Percentiles rank a stretch among this genome's conserved stretches.
phyloP scores from a whole-genome alignment of 2,113 vertebrate genomes.

The Bolborhynchus lineola region DNA sequence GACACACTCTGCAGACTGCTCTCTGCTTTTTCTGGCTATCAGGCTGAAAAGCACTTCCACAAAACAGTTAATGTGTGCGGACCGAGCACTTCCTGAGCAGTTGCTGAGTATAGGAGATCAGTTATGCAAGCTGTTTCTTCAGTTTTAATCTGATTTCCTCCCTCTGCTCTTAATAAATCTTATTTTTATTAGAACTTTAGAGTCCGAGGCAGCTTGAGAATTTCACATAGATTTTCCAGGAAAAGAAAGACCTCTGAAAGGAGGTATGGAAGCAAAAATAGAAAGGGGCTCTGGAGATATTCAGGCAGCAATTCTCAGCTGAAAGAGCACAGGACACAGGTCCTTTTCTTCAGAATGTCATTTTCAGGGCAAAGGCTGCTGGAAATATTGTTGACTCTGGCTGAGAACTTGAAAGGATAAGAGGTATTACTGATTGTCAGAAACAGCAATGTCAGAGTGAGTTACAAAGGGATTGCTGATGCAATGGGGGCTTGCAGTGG shows the following conservation, averaged over 20 bases:
- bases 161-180: slow-evolving; percentile 53
- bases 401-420: not conserved
- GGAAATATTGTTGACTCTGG: not conserved
- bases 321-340: not conserved
- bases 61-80: not conserved
- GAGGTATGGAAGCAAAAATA: not conserved
- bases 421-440: not conserved
- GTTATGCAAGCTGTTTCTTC: slow-evolving; percentile 41
- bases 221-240: slow-evolving; percentile 26
- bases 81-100: not conserved
- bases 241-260: slow-evolving; percentile 1
- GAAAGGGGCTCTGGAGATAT: not conserved
- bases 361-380: not conserved
- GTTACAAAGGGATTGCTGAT: not conserved
- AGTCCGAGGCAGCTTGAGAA: slow-evolving; percentile 30
- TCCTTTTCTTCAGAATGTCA: not conserved
- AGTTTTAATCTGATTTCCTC: slow-evolving; percentile 60
- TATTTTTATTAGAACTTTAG: slow-evolving; percentile 47
- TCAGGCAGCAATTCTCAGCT: not conserved
- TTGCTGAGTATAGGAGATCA: slow-evolving; percentile 7
- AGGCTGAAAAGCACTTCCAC: not conserved
- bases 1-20: not conserved
- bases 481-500: not conserved
- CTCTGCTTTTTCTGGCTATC: not conserved
- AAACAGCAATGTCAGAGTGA: not conserved